These are phyloP conservation scores for Phasia obesa DNA, from an alignment of 2,888 invertebrate genomes.

Conservation along the genomic window DNA sequence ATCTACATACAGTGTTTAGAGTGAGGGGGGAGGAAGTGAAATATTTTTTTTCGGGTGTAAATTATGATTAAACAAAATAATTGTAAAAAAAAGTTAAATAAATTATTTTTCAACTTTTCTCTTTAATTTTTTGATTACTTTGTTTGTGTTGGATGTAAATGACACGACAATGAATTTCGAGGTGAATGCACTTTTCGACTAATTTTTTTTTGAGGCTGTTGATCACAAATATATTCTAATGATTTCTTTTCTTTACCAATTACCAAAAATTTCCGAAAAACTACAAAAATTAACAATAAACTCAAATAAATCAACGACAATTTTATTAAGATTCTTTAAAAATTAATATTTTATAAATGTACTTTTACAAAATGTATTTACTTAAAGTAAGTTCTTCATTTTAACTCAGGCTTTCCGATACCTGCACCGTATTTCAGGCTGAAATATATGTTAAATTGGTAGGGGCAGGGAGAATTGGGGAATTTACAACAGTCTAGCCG, in stretches of 20 bases:
- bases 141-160: constrained; percentile 63
- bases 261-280: constrained; percentile 35
- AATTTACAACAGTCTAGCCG: too few species aligned
- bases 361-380: background rate
- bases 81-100: constrained; percentile 50
- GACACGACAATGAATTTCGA: constrained; percentile 32
- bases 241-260: constrained; percentile 20
- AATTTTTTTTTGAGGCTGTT: background rate
- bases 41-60: constrained; percentile 23
- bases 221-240: constrained; percentile 7
- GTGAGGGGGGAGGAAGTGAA: constrained; percentile 35
- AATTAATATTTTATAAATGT: background rate
- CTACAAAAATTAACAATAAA: constrained; percentile 2
- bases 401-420: too few species aligned
- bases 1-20: background rate
- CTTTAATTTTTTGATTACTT: constrained; percentile 25
- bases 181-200: constrained; percentile 55
- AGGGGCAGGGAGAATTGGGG: too few species aligned
- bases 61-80: constrained; percentile 50
- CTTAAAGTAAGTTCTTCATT: background rate
- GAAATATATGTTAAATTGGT: too few species aligned
- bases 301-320: too few species aligned
- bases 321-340: too few species aligned
- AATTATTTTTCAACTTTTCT: constrained; percentile 19
- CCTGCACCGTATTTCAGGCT: too few species aligned